Conservation (phyloP, 2,888 invertebrate species). For the Rhyacophila evoluta region DNA sequence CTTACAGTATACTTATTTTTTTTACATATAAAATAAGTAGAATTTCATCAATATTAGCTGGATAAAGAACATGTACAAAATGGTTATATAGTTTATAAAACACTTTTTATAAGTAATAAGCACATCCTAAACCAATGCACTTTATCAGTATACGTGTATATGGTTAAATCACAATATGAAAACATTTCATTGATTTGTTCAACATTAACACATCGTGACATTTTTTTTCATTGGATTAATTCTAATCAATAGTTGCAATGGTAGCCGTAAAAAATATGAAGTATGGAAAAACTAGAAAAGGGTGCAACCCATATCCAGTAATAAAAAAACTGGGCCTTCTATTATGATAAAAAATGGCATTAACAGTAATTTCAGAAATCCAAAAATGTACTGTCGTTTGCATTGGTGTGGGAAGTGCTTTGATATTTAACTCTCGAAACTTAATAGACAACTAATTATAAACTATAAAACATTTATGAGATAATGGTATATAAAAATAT, state of each 20-base stretch:
- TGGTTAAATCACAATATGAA: too few relatives aligned
- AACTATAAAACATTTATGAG: slow-evolving; percentile 21
- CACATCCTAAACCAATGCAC: not conserved
- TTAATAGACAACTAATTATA: not conserved
- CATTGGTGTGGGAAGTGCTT: not conserved
- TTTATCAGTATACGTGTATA: too few relatives aligned
- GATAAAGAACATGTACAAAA: not conserved
- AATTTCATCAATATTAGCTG: not conserved
- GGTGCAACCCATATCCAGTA: too few relatives aligned
- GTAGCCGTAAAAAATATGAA: too few relatives aligned
- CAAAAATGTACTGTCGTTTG: not conserved
- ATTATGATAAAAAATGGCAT: too few relatives aligned
- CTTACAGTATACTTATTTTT: not conserved
- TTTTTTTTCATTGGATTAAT: too few relatives aligned
- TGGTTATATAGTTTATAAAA: not conserved
- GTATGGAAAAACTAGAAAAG: too few relatives aligned
- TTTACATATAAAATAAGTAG: not conserved
- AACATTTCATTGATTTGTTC: too few relatives aligned
- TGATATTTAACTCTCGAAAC: not conserved
- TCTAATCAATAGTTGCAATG: too few relatives aligned
- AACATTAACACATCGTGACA: too few relatives aligned
- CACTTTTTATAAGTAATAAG: not conserved
- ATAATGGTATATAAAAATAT: slow-evolving; percentile 2
- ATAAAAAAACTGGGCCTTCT: too few relatives aligned
- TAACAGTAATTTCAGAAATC: too few relatives aligned